Conservation (phyloP, 2,113 vertebrate species). For the Brachyistius frenatus region DNA sequence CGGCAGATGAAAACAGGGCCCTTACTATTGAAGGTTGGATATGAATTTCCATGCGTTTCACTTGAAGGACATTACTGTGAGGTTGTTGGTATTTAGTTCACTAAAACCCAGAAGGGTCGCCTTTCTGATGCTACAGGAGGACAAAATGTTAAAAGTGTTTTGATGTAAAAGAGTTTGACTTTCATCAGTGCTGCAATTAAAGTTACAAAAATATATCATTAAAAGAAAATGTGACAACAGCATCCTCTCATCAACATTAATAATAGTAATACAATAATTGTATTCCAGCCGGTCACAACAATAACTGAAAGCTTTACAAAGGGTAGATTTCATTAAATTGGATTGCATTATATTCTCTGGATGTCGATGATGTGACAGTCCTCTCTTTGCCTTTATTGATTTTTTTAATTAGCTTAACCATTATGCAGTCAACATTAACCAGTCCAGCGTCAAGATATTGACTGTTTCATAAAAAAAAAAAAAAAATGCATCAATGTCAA, state of each 20-base stretch:
- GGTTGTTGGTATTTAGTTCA: constrained; percentile 9
- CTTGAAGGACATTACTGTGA: neutral
- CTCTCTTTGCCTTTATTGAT: neutral
- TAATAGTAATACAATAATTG: neutral
- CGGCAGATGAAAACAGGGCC: too few species aligned
- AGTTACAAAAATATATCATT: too few species aligned
- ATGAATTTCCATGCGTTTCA: neutral
- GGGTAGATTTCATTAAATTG: neutral
- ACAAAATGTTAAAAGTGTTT: constrained; percentile 13
- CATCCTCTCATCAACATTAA: neutral
- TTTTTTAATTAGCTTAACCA: constrained; percentile 9
- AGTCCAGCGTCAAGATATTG: neutral
- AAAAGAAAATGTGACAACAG: neutral
- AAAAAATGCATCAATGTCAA: constrained; percentile 21
- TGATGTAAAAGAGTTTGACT: neutral
- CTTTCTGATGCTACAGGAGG: neutral
- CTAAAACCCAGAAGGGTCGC: neutral
- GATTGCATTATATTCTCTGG: constrained; percentile 2
- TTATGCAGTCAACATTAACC: neutral
- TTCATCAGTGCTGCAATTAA: neutral
- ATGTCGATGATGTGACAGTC: neutral
- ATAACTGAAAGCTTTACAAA: constrained; percentile 5
- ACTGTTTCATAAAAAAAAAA: neutral
- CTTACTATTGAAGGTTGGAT: neutral
- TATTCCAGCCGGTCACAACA: neutral